These are phyloP conservation scores for Osedax fenrisi DNA, from an alignment of 2,888 invertebrate species.

Conservation along the genomic window DNA sequence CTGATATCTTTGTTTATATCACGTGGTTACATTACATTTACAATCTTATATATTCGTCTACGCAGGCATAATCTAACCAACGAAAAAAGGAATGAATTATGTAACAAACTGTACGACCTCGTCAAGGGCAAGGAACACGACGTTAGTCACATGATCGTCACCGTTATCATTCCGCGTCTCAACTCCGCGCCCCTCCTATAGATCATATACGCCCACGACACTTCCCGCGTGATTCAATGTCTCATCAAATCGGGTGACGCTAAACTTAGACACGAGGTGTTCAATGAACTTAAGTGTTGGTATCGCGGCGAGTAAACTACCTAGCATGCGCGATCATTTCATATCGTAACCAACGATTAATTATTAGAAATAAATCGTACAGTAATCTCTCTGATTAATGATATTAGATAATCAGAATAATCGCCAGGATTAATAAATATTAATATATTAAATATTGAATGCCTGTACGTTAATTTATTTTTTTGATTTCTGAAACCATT, in stretches of 20 bases:
- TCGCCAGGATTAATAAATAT: too few relatives aligned
- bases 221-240: slow-evolving; percentile 76
- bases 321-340: too few relatives aligned
- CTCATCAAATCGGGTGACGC: slow-evolving; percentile 62
- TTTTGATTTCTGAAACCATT: too few relatives aligned
- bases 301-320: too few relatives aligned
- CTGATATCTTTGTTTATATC: too few relatives aligned
- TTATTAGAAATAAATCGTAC: too few relatives aligned
- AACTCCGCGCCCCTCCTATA: slow-evolving; percentile 46
- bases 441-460: too few relatives aligned
- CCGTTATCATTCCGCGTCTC: not conserved
- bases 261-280: slow-evolving; percentile 61
- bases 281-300: slow-evolving; percentile 64
- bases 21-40: too few relatives aligned
- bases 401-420: too few relatives aligned
- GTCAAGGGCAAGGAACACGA: slow-evolving; percentile 48
- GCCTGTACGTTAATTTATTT: too few relatives aligned
- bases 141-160: not conserved
- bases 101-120: slow-evolving; percentile 43
- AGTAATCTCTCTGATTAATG: too few relatives aligned
- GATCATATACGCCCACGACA: slow-evolving; percentile 70
- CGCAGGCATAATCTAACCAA: slow-evolving; percentile 31
- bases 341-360: too few relatives aligned
- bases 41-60: slow-evolving; percentile 1
- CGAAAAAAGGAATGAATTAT: slow-evolving; percentile 46